These are phyloP conservation scores for Nephrotoma flavescens DNA, from an alignment of 2,888 invertebrate genomes.

Conservation along the genomic window DNA sequence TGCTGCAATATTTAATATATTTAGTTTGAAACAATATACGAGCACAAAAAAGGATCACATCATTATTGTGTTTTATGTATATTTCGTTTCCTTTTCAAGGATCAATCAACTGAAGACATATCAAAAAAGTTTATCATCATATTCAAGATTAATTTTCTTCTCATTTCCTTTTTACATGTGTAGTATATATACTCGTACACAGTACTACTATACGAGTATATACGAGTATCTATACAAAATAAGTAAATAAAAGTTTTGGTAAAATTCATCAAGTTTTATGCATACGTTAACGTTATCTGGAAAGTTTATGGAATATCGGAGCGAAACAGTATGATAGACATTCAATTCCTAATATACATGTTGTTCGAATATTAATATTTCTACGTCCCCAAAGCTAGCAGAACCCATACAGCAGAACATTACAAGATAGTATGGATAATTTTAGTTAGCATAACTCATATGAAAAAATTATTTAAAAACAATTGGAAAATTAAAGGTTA, in stretches of 20 bases:
- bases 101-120: not conserved
- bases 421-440: too few relatives aligned
- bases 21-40: not conserved
- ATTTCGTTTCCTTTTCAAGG: not conserved
- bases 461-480: too few relatives aligned
- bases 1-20: not conserved
- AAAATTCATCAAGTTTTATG: not conserved
- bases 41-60: not conserved
- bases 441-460: too few relatives aligned
- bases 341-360: not conserved
- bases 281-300: not conserved
- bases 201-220: not conserved
- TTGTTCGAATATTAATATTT: too few relatives aligned
- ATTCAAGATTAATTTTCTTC: not conserved
- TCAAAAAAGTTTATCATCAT: not conserved
- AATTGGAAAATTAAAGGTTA: too few relatives aligned
- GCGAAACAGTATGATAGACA: not conserved
- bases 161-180: not conserved
- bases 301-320: not conserved
- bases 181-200: not conserved
- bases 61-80: not conserved
- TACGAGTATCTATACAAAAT: not conserved
- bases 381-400: too few relatives aligned
- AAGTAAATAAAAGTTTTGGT: not conserved
- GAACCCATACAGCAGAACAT: too few relatives aligned